Evolutionary conservation across 2,888 invertebrate species (phyloP), one percentile per base, ranked within the genome.

Genomic region (Biston betularia): DNA sequence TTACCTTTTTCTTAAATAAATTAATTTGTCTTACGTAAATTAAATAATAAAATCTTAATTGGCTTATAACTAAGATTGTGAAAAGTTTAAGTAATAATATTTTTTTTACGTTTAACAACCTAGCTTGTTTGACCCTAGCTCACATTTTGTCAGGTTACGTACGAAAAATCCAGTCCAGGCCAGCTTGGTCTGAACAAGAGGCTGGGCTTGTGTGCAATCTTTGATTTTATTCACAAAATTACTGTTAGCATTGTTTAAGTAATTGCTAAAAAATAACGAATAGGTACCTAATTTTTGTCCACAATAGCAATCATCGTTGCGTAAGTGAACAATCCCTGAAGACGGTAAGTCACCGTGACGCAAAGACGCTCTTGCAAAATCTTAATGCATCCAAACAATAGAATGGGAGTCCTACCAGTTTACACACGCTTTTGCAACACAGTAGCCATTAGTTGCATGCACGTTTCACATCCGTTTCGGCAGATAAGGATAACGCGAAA

Each of bases 381-480:
- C 77, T 74, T 69, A 75, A 78, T 84, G 82, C 83, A 81, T 82
- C 73, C 72, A 68, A 85, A 91, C 92, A 90, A 92, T 89, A 77
- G 86, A 86, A 87, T 84, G 83, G 85, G 80, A 82, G 81, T 80
- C 81, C 82, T 79, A 81, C 78, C 45, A 79, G 76, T 79, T 79
- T 84, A 75, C 76, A 76, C 76, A 78, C 75, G 82, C 24, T 89
- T 86, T 88, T 79, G 85, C 85, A 88, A 90, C 72, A 69, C 69
- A 68, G 69, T 59, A 61, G 62, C 57, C 68, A 70, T 73, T 72
- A 71, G 64, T 58, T 61, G 68, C 63, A 58, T 72, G 68, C 63
- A 59, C 71, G 68, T 69, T 67, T 66, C 72, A 76, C 76, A 82
- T 86, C 87, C 85, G 84, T 72, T 79, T 71, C 66, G 58, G 46